Percentiles rank a stretch among this genome's conserved stretches.
phyloP scores from a whole-genome alignment of 2,113 vertebrate species.

The Isichthys henryi region DNA sequence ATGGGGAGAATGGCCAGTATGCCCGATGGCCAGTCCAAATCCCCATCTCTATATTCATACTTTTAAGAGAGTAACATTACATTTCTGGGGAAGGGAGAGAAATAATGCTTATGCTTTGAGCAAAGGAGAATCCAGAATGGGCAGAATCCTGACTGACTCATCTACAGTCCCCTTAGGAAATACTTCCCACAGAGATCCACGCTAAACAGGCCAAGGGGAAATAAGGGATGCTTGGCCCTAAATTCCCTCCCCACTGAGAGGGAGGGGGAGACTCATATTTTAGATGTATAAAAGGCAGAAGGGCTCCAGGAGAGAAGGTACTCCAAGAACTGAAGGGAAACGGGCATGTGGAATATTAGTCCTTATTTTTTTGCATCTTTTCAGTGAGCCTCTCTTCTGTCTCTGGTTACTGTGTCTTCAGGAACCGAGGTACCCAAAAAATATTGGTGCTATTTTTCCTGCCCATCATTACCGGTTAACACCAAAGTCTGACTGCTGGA shows the following conservation, averaged over 20 bases:
- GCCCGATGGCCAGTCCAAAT: not conserved
- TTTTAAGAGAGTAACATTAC: not conserved
- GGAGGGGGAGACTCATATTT: slow-evolving; percentile 19
- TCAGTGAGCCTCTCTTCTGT: not conserved
- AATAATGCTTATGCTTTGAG: not conserved
- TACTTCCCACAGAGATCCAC: slow-evolving; percentile 16
- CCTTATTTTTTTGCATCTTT: not conserved
- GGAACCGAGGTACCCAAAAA: not conserved
- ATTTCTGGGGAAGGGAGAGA: not conserved
- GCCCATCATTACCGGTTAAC: not conserved
- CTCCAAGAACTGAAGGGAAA: slow-evolving; percentile 6
- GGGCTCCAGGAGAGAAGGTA: not conserved
- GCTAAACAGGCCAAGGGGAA: slow-evolving; percentile 28
- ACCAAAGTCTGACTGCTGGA: not conserved
- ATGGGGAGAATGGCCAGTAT: not conserved
- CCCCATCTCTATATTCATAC: not conserved
- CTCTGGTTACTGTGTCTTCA: not conserved
- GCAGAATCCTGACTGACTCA: not conserved
- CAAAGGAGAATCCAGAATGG: not conserved
- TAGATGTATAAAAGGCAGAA: slow-evolving; percentile 19
- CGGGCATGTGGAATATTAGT: not conserved
- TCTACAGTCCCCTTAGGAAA: slow-evolving; percentile 9
- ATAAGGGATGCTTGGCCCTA: slow-evolving; percentile 21
- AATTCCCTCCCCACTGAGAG: not conserved
- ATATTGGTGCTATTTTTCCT: not conserved